Evolutionary conservation across 2,113 vertebrate genomes (phyloP).

Genomic region (Syngnathoides biaculeatus): DNA sequence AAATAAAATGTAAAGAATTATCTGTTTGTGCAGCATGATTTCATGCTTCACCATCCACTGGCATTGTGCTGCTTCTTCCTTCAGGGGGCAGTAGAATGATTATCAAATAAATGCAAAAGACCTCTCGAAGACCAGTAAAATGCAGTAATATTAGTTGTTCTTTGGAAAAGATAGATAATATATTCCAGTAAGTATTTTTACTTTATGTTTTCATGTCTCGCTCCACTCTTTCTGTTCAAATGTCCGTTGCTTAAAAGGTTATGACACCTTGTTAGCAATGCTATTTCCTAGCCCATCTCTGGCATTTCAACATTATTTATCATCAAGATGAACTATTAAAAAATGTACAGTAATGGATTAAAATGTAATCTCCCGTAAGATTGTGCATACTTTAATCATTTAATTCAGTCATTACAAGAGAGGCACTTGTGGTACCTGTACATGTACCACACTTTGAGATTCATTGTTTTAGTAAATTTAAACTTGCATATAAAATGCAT

Average conservation of each 20-base stretch:
- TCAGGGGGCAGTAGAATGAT: neutral
- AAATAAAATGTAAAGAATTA: neutral
- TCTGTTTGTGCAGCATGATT: neutral
- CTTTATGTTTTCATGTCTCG: neutral
- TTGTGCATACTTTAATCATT: no score
- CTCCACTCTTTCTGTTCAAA: neutral
- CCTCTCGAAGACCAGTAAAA: no score
- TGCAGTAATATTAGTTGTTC: no score
- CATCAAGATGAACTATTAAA: neutral
- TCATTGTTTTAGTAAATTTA: conserved; percentile 18
- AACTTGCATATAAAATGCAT: conserved; percentile 42
- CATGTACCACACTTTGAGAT: neutral
- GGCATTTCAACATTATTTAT: neutral
- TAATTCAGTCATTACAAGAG: neutral
- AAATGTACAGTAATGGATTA: no score
- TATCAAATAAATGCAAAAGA: neutral
- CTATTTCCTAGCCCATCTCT: neutral
- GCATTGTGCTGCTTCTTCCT: neutral
- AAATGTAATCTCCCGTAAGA: no score
- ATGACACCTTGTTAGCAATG: neutral
- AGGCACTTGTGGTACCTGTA: no score
- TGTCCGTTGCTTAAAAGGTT: neutral
- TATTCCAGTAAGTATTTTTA: neutral
- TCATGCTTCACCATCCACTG: neutral
- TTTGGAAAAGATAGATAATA: no score